These are phyloP conservation scores for Drosophila dives DNA, from an alignment of 2,888 invertebrate genomes.

Conservation along the genomic window DNA sequence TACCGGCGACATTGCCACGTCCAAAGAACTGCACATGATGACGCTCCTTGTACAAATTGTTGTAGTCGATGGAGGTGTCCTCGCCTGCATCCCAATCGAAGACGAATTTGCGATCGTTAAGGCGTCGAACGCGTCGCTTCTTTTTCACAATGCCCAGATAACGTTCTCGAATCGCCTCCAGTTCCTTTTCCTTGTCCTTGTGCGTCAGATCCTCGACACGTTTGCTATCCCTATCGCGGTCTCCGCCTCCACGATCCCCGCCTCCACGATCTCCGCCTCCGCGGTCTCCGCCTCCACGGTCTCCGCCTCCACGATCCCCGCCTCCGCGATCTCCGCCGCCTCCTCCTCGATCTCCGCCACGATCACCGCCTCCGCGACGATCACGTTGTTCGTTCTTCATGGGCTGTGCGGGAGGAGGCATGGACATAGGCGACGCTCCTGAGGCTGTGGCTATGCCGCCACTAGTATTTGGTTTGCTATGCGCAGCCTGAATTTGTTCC, in stretches of 20 bases:
- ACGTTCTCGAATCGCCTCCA: constrained; percentile 97
- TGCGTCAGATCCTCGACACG: constrained; percentile 84
- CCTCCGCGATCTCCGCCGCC: constrained; percentile 72
- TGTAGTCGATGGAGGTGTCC: constrained; percentile 99
- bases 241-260: constrained; percentile 32
- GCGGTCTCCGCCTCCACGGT: constrained; percentile 79
- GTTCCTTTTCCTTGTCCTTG: constrained; percentile 96
- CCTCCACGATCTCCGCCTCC: constrained; percentile 23
- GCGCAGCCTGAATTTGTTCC: constrained; percentile 55
- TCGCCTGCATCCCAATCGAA: constrained; percentile 99
- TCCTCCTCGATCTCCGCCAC: constrained; percentile 10
- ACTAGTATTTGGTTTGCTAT: constrained; percentile 30
- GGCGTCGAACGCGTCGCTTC: constrained; percentile 94
- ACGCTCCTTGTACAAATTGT: constrained; percentile 97
- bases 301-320: constrained; percentile 19
- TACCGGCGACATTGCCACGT: constrained; percentile 98
- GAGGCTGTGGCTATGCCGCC: constrained; percentile 68
- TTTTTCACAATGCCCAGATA: constrained; percentile 97
- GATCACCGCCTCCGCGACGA: constrained; percentile 59
- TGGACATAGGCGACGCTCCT: constrained; percentile 39
- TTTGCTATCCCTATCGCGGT: constrained; percentile 85
- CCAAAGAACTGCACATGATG: constrained; percentile 99
- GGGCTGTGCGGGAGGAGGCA: constrained; percentile 40
- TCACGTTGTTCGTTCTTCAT: constrained; percentile 81
- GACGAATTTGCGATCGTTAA: constrained; percentile 99